Evolutionary conservation across 1,140 invertebrate species (phyloP).

Genomic region (Leguminivora glycinivorella): DNA sequence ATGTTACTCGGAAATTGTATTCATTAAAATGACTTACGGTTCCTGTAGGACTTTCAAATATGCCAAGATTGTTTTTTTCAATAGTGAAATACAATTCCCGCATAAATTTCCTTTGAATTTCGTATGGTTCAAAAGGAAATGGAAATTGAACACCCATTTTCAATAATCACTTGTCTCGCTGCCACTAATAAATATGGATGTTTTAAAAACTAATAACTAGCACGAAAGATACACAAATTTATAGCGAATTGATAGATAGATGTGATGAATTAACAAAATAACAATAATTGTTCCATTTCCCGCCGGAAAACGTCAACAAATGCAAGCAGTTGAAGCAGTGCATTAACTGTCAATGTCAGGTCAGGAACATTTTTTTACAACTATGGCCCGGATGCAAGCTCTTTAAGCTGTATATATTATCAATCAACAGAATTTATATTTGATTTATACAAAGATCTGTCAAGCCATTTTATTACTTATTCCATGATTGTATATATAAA

Average conservation of each 20-base stretch:
- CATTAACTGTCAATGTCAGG: no score
- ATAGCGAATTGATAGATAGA: neutral
- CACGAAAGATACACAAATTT: no score
- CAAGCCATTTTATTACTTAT: no score
- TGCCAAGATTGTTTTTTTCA: slow-evolving; percentile 90
- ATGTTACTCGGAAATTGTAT: slow-evolving; percentile 30
- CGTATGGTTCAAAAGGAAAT: slow-evolving; percentile 95
- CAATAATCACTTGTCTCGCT: neutral
- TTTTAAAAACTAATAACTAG: neutral
- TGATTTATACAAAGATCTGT: no score
- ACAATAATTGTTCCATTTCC: no score
- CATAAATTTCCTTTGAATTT: slow-evolving; percentile 96
- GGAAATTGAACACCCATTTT: slow-evolving; percentile 80
- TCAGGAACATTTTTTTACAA: no score
- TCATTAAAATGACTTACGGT: slow-evolving; percentile 83
- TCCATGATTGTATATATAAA: no score
- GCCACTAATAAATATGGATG: neutral
- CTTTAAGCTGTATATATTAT: no score
- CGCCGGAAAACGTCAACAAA: no score
- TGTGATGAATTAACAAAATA: neutral
- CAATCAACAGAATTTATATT: no score
- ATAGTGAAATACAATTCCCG: slow-evolving; percentile 88
- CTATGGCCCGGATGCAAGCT: no score
- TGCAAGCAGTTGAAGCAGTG: no score
- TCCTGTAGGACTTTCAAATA: slow-evolving; percentile 98